These are phyloP conservation scores for Neogale vison DNA, from an alignment of 2,113 vertebrate genomes.

Conservation along the genomic window DNA sequence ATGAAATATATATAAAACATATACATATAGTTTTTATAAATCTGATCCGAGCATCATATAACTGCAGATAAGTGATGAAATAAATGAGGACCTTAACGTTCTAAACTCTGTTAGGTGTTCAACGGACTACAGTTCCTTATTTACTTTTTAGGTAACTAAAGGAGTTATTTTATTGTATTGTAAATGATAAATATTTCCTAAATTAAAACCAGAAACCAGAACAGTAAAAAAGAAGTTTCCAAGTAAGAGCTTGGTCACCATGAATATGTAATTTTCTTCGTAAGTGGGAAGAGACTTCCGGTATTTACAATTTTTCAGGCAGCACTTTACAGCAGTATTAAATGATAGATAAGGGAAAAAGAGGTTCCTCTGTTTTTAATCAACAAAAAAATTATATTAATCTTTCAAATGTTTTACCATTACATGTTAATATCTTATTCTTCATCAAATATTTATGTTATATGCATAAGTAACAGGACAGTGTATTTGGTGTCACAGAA, in stretches of 20 bases:
- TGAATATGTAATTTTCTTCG: slow-evolving; percentile 1
- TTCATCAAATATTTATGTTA: slow-evolving; percentile 12
- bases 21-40: neutral
- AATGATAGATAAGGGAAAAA: neutral
- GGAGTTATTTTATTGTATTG: neutral
- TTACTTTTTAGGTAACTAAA: neutral
- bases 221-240: neutral
- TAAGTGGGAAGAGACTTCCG: neutral
- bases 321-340: neutral
- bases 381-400: slow-evolving; percentile 28
- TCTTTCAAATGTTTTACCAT: neutral
- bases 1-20: slow-evolving; percentile 26
- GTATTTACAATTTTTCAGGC: neutral
- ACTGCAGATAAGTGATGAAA: neutral
- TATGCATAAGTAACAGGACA: neutral
- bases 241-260: neutral
- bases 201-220: neutral
- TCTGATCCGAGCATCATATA: neutral
- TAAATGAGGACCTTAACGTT: slow-evolving; percentile 12
- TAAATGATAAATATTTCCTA: slow-evolving; percentile 3
- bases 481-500: slow-evolving; percentile 10
- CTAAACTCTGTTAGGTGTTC: neutral
- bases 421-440: slow-evolving; percentile 22
- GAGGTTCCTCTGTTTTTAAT: neutral
- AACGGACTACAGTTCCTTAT: neutral